Base-by-base conservation (phyloP, 2,888 invertebrate genomes). In the Orthosia incerta region DNA sequence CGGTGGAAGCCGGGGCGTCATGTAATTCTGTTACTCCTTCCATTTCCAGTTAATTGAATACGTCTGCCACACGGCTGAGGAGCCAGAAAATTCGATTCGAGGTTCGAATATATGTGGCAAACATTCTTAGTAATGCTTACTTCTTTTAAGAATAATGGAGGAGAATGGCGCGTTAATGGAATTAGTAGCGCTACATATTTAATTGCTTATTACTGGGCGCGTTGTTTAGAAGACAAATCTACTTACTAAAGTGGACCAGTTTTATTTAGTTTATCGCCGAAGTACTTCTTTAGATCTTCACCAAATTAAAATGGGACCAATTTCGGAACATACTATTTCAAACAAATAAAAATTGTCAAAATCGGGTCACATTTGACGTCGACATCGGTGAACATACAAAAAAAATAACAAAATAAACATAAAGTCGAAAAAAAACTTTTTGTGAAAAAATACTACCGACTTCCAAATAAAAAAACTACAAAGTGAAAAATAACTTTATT, bases 11-110 rank as follows among this genome's bases (percentile, higher is more conserved):
- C 82, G 82, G 84, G 83, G 86, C 87, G 83, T 88, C 87, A 86
- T 87, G 87, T 89, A 91, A 91, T 89, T 86, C 83, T 85, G 89
- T 90, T 91, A 91, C 87, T 80, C 84, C 83, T 86, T 84, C 85
- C 85, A 88, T 88, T 87, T 87, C 79, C 82, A 83, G 84, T 87
- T 92, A 92, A 92, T 91, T 91, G 91, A 90, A 92, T 90, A 90
- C 86, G 89, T 84, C 87, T 86, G 72, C 76, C 70, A 83, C 83
- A 85, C 84, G 87, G 79, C 76, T 84, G 62, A 84, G 84, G 82
- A 87, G 82, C 82, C 78, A 87, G 85, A 76, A 86, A 88, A 90
- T 89, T 87, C 87, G 79, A 91, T 90, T 88, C 85, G 79, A 80
- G 77, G 59, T 45, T 69, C 76, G 75, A 75, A 80, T 86, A 78